Conservation (phyloP, 2,888 invertebrate genomes). For the Xestia xanthographa region DNA sequence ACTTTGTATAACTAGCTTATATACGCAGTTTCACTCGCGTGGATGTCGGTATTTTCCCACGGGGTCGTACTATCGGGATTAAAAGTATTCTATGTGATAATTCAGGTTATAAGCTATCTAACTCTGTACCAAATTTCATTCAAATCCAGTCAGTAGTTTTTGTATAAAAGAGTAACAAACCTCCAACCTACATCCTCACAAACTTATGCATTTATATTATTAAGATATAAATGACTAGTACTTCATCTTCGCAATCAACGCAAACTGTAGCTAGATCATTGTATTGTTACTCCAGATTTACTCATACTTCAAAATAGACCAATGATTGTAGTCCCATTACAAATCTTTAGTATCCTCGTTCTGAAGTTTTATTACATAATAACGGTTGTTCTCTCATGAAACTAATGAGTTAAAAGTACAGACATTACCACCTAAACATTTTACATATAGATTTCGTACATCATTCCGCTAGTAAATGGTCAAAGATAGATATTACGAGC, state of each 20-base stretch:
- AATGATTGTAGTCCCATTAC: not conserved
- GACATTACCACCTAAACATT: slow-evolving; percentile 4
- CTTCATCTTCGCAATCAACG: not conserved
- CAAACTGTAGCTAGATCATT: not conserved
- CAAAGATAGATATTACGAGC: not conserved
- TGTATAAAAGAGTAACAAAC: no score
- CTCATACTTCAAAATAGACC: not conserved
- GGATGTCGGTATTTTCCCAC: no score
- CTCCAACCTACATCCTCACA: no score
- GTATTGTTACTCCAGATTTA: not conserved
- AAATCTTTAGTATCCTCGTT: slow-evolving; percentile 10
- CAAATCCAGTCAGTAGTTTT: no score
- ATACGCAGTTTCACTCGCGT: no score
- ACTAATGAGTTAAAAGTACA: slow-evolving; percentile 1
- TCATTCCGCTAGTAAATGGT: not conserved
- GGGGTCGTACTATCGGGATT: no score
- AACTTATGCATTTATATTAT: no score
- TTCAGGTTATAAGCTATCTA: no score
- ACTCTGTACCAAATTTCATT: no score
- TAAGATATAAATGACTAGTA: not conserved
- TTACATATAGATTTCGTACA: not conserved
- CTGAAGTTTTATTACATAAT: slow-evolving; percentile 15
- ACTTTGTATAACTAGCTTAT: no score
- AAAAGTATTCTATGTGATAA: no score
- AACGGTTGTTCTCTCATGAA: not conserved